Evolutionary conservation across 2,888 invertebrate species (phyloP).

Genomic region (Phengaris alcon): DNA sequence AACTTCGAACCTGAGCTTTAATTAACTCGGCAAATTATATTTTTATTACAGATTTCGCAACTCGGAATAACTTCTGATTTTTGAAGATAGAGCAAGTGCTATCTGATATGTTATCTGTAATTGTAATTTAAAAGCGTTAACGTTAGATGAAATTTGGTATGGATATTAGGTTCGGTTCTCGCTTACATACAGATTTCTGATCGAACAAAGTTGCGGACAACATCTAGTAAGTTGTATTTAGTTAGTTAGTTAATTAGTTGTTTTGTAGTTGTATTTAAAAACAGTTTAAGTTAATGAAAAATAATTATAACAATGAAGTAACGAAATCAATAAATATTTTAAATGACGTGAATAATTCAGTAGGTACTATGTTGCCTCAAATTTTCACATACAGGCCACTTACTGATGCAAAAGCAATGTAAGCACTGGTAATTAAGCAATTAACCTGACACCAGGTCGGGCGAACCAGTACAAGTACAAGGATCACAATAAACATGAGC

Average conservation of each 20-base stretch:
- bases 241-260: too few species aligned
- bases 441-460: neutral
- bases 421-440: neutral
- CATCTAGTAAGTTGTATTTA: too few species aligned
- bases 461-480: too few species aligned
- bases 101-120: too few species aligned
- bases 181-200: too few species aligned
- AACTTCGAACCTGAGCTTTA: neutral
- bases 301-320: too few species aligned
- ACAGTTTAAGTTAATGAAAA: too few species aligned
- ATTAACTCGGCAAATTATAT: constrained; percentile 23
- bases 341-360: neutral
- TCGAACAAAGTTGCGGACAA: too few species aligned
- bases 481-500: neutral
- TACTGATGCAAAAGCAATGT: neutral
- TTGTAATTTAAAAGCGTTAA: too few species aligned
- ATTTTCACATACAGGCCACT: neutral
- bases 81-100: neutral
- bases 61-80: neutral
- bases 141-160: too few species aligned
- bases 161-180: too few species aligned
- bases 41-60: neutral
- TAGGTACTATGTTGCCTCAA: neutral
- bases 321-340: neutral
- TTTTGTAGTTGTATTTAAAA: too few species aligned